Percentiles rank a stretch among this genome's conserved stretches.
phyloP scores from a whole-genome alignment of 2,113 vertebrate species.

The Cricetomys ansorgei region DNA sequence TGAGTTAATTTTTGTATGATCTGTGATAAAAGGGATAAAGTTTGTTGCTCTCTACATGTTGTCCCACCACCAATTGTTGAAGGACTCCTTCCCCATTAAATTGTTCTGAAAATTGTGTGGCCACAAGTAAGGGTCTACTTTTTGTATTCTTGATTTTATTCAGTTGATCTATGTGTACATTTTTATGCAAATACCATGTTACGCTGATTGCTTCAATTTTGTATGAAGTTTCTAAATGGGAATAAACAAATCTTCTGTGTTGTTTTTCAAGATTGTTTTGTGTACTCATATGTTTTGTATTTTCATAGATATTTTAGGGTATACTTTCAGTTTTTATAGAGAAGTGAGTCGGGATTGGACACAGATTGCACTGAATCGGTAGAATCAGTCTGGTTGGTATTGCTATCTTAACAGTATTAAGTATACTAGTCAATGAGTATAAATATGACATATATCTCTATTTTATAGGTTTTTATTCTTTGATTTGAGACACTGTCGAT shows the following conservation, averaged over 20 bases:
- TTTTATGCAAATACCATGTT: neutral
- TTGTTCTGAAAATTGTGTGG: neutral
- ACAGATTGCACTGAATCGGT: neutral
- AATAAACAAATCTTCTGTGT: neutral
- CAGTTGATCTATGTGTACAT: neutral
- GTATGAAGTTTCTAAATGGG: neutral
- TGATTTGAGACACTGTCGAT: neutral
- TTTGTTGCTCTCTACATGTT: neutral
- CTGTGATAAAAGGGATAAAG: neutral
- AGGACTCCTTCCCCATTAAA: neutral
- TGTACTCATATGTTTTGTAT: neutral
- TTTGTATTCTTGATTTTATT: neutral
- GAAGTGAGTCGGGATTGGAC: neutral
- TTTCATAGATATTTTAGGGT: constrained; percentile 16
- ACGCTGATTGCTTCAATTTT: neutral
- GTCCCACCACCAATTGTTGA: neutral
- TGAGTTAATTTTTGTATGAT: constrained; percentile 16
- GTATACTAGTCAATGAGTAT: neutral
- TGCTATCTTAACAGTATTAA: neutral
- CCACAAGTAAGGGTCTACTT: neutral
- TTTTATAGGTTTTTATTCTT: neutral
- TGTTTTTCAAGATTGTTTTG: neutral
- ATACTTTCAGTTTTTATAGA: neutral
- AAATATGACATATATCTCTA: neutral
- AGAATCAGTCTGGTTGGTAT: neutral